These are phyloP conservation scores for Slavum lentiscoides DNA, from an alignment of 2,888 invertebrate genomes.

Conservation along the genomic window DNA sequence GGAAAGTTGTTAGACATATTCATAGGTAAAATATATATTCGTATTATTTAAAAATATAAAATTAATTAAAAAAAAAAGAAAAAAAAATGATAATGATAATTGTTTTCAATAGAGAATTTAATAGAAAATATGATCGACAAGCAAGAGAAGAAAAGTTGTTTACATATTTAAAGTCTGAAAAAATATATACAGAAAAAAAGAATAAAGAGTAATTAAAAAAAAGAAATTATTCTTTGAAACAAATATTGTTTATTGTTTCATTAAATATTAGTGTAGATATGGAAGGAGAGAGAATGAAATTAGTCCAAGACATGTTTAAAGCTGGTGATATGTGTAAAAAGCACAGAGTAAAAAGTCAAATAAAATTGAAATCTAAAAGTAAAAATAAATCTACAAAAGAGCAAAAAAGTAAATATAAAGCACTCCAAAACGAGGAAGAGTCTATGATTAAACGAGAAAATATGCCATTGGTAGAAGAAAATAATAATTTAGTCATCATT, in stretches of 20 bases:
- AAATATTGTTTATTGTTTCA: not conserved
- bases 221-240: too few species aligned
- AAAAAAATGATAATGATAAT: not conserved
- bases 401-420: conserved; percentile 2
- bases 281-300: not conserved
- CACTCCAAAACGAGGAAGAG: conserved; percentile 6
- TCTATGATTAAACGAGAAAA: conserved; percentile 33
- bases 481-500: conserved; percentile 60
- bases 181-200: not conserved
- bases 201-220: conserved; percentile 5
- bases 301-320: conserved; percentile 29
- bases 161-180: conserved; percentile 19
- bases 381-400: conserved; percentile 33
- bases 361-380: not conserved
- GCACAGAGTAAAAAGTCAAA: not conserved
- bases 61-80: not conserved
- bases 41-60: not conserved
- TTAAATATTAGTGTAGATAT: conserved; percentile 9
- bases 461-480: conserved; percentile 41
- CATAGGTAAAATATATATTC: conserved; percentile 27
- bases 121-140: conserved; percentile 31
- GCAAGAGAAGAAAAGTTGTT: conserved; percentile 19
- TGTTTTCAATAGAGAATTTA: conserved; percentile 15
- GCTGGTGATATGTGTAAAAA: conserved; percentile 9
- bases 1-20: conserved; percentile 35